phyloP scores from a whole-genome alignment of 2,797 vertebrate genomes.

The Lagodon rhomboides region DNA sequence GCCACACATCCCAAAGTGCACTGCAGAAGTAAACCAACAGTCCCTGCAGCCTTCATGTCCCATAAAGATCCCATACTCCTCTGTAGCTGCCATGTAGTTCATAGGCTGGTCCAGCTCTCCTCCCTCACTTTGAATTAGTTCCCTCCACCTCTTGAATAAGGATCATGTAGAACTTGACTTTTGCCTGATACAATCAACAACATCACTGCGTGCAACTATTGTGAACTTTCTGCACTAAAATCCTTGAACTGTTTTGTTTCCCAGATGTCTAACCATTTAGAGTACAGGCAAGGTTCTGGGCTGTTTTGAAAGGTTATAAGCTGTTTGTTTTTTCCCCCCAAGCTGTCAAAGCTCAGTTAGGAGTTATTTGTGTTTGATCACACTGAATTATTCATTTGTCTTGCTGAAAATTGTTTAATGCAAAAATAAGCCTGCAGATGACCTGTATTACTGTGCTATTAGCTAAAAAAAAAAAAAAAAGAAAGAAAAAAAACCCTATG shows the following conservation, averaged over 20 bases:
- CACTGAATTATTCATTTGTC: too few species aligned
- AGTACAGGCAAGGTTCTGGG: too few species aligned
- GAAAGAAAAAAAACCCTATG: too few species aligned
- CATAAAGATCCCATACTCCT: constrained; percentile 41
- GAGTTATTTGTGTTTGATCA: too few species aligned
- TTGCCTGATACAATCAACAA: not conserved
- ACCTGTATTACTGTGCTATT: too few species aligned
- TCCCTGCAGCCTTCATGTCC: constrained; percentile 45
- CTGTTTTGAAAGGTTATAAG: too few species aligned
- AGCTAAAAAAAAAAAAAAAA: too few species aligned
- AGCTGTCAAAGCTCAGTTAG: too few species aligned
- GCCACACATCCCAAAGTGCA: constrained; percentile 18
- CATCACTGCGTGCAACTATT: not conserved
- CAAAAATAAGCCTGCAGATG: too few species aligned
- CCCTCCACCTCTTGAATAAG: constrained; percentile 17
- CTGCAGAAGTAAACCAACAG: constrained; percentile 55
- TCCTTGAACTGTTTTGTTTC: not conserved
- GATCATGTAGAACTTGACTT: not conserved
- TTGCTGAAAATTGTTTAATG: too few species aligned
- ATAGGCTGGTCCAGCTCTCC: constrained; percentile 29
- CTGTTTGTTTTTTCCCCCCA: too few species aligned
- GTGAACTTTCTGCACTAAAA: not conserved
- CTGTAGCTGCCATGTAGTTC: constrained; percentile 46
- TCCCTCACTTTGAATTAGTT: constrained; percentile 39
- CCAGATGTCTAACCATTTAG: too few species aligned